Percentiles rank a stretch among this genome's conserved stretches.
Conservation (phyloP, 2,888 invertebrate species). For the Lathronympha strigana region DNA sequence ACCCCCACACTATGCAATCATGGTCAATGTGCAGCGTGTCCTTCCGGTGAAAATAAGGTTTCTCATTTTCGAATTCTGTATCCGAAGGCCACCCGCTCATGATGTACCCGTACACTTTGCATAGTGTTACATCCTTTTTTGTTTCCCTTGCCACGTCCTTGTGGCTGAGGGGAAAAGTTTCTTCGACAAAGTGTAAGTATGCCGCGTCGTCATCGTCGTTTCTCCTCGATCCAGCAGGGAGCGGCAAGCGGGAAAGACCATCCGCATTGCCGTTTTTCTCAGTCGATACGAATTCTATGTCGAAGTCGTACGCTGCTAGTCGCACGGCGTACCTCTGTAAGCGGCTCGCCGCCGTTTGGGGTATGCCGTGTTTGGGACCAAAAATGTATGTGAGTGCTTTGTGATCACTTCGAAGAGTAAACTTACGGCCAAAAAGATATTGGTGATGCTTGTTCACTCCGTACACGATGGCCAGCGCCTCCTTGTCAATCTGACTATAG, state of each 20-base stretch:
- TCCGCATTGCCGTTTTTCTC: constrained; percentile 9
- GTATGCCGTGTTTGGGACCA: constrained; percentile 3
- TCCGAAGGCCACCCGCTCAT: constrained; percentile 10
- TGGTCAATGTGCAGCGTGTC: constrained; percentile 19
- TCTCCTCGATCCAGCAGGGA: not conserved
- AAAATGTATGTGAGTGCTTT: constrained; percentile 21
- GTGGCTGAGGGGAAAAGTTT: constrained; percentile 8
- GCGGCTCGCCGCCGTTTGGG: constrained; percentile 21
- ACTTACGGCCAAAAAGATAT: constrained; percentile 41
- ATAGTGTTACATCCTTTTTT: not conserved
- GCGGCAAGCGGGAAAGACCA: constrained; percentile 13
- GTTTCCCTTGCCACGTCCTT: constrained; percentile 9
- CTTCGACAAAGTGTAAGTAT: constrained; percentile 10
- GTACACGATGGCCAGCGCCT: constrained; percentile 43
- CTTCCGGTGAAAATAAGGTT: constrained; percentile 2
- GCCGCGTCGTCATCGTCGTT: not conserved
- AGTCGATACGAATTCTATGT: constrained; percentile 7
- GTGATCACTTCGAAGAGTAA: constrained; percentile 14
- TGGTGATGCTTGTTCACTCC: constrained; percentile 43
- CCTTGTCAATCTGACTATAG: constrained; percentile 44
- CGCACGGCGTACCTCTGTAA: constrained; percentile 25
- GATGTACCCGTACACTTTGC: constrained; percentile 13
- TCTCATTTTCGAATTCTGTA: not conserved
- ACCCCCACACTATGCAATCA: constrained; percentile 36
- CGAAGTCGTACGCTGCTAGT: constrained; percentile 13